Conservation (phyloP, 2,113 vertebrate genomes). For the Ahaetulla prasina region DNA sequence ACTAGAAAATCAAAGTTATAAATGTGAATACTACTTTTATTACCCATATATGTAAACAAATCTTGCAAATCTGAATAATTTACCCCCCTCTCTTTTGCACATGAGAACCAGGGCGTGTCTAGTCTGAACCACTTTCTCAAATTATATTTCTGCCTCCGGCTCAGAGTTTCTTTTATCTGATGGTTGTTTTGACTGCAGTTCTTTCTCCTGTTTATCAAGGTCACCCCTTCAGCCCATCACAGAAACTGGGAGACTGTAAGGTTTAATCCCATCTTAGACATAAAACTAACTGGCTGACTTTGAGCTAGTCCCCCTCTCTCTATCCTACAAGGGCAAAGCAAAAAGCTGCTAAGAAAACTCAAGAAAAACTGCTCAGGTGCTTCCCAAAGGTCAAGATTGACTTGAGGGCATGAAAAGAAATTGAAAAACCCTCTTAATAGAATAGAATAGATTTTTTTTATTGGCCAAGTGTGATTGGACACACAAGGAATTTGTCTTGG, state of each 20-base stretch:
- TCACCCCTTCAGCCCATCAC: not conserved
- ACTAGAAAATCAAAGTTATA: not conserved
- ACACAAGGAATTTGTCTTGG: no score
- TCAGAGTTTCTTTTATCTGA: not conserved
- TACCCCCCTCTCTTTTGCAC: not conserved
- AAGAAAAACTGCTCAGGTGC: not conserved
- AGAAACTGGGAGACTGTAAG: not conserved
- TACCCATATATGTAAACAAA: not conserved
- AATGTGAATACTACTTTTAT: not conserved
- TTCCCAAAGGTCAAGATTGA: not conserved
- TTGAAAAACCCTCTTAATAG: not conserved
- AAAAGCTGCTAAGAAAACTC: not conserved
- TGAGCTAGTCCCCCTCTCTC: not conserved
- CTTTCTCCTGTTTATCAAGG: not conserved
- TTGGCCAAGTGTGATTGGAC: no score
- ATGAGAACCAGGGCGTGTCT: not conserved
- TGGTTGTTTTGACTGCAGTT: not conserved
- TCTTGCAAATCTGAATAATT: not conserved
- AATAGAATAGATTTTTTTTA: no score
- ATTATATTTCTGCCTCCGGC: not conserved
- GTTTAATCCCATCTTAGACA: not conserved
- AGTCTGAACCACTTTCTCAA: not conserved
- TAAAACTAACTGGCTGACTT: not conserved
- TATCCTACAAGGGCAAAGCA: not conserved
- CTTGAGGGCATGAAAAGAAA: not conserved